Base-by-base conservation (phyloP, 1,140 invertebrate species). In the Drosophila willistoni region DNA sequence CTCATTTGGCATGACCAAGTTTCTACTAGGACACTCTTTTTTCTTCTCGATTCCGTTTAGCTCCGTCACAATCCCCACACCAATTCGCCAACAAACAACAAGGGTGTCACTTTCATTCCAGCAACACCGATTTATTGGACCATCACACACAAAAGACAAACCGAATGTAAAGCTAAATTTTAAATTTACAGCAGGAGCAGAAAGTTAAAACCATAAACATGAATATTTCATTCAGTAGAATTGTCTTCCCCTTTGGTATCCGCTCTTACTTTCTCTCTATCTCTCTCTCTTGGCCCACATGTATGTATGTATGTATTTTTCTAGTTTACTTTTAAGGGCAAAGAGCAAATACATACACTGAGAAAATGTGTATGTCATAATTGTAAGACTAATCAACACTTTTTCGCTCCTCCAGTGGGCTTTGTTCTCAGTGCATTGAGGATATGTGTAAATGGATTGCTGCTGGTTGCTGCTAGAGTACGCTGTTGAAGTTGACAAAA, bases 221-320 rank as follows among this genome's bases (percentile, higher is more conserved):
- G 84, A 87, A 84, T 87, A 83, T 87, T 87, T 87, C 68, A 87
- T 89, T 47, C 17, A 68, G 73, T 73, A 25, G 22, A 71, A 71
- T 44, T 71, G 42, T 44, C 14, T 9, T 7, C 7, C 44, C 17
- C 14, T 34, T 71, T 17, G 22, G 13, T 61, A 29, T 29, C 29
- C 29, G 5, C 6, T 29, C 29, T 29, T 29, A 29, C 29, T 1
- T 29, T 29, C 29, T 29, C 6, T 29, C 6, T 5, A 5, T 29
- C 29, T 29, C 25, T 64, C 66, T 73, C 71, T 64, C 66, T 60
- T 64, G 39, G 68, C 59, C 77, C 81, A 84, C 81, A 85, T 64
- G 19, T 22, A 1, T 22, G 19, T 22, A 22, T 22, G 19, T 22
- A 36, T 36, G 77, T 89, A 80, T 80, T 80, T 89, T 83, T 73